Percentiles rank a stretch among this genome's conserved stretches.
Evolutionary conservation across 2,797 vertebrate species (phyloP).

Genomic region (Gila robusta): DNA sequence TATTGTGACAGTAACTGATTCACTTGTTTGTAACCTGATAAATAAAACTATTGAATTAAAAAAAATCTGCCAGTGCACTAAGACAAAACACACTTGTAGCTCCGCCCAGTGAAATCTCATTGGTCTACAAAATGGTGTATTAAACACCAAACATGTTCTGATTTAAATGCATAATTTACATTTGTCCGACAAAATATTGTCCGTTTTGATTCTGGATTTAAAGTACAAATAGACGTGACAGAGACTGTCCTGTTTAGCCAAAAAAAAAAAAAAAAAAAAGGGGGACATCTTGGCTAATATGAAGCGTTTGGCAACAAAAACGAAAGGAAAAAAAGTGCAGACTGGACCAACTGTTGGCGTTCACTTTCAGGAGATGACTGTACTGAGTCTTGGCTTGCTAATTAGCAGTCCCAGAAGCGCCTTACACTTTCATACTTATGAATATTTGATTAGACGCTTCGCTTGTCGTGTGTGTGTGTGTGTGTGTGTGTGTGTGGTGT

Average conservation of each 20-base stretch:
- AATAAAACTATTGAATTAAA: neutral
- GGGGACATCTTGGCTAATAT: neutral
- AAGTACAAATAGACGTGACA: neutral
- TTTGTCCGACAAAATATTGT: neutral
- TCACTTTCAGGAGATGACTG: constrained; percentile 58
- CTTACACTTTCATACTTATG: constrained; percentile 37
- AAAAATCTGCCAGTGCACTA: too few species aligned
- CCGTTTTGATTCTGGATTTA: neutral
- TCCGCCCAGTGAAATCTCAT: neutral
- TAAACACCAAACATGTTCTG: neutral
- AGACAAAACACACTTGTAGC: neutral
- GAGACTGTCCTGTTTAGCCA: neutral
- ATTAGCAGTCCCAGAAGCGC: constrained; percentile 59
- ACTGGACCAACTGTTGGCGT: constrained; percentile 59
- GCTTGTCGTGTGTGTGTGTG: neutral
- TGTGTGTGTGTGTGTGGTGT: neutral
- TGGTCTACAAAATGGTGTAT: neutral
- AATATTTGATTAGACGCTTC: constrained; percentile 57
- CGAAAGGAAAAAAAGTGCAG: constrained; percentile 15
- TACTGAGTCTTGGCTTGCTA: constrained; percentile 42
- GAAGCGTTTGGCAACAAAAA: neutral
- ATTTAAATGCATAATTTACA: neutral
- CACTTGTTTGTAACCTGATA: neutral
- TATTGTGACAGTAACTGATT: too few species aligned
- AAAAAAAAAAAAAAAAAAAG: neutral